These are phyloP conservation scores for Myotis lucifugus DNA, from an alignment of 2,113 vertebrate genomes.

Conservation along the genomic window DNA sequence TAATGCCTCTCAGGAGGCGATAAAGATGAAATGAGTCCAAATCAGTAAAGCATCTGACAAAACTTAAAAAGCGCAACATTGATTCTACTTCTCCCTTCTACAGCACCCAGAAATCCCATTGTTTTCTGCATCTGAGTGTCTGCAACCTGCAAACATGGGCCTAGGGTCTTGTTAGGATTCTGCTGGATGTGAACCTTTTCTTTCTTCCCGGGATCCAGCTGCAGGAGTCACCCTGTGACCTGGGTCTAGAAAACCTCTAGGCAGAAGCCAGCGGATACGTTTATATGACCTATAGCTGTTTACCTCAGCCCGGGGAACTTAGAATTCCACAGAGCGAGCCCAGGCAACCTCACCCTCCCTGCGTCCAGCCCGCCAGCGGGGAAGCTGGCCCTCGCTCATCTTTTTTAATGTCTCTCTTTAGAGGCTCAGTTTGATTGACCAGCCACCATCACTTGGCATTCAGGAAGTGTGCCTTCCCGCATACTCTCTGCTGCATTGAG, in stretches of 20 bases:
- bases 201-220: neutral
- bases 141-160: neutral
- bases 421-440: conserved; percentile 46
- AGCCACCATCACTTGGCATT: conserved; percentile 47
- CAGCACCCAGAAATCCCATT: neutral
- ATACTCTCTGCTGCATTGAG: neutral
- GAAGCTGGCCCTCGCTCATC: neutral
- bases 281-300: neutral
- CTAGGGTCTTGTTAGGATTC: neutral
- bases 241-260: neutral
- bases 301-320: neutral
- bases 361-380: neutral
- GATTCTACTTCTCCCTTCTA: neutral
- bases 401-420: conserved; percentile 20
- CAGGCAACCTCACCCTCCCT: neutral
- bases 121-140: neutral
- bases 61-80: neutral
- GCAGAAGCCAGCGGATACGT: neutral
- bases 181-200: neutral
- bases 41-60: neutral
- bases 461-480: neutral
- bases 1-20: neutral
- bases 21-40: neutral
- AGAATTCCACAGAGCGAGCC: neutral
- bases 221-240: neutral